Percentiles rank a stretch among this genome's conserved stretches.
Conservation (phyloP, 2,113 vertebrate species). For the Sturnira hondurensis region DNA sequence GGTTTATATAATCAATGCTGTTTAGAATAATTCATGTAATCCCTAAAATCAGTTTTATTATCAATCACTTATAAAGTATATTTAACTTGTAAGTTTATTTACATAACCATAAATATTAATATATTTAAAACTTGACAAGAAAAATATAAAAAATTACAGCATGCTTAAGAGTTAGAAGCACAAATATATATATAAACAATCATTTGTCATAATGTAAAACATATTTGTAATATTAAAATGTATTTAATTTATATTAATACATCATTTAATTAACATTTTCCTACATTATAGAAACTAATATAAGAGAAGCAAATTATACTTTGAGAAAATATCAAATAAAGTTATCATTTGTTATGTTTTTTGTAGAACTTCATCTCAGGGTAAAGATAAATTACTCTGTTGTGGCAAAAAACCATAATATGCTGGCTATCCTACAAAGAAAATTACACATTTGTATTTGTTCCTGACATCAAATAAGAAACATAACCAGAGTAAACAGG, state of each 20-base stretch:
- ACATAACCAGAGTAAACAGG: background rate
- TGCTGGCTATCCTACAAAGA: background rate
- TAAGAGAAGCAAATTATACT: background rate
- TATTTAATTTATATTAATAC: background rate
- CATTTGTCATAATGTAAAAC: background rate
- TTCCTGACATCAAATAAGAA: constrained; percentile 35
- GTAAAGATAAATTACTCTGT: background rate
- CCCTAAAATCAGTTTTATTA: background rate
- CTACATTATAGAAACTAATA: background rate
- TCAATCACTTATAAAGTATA: background rate
- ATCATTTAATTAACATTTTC: background rate
- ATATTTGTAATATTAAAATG: background rate
- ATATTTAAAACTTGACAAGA: background rate
- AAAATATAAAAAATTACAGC: background rate
- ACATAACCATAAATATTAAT: background rate
- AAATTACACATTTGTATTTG: constrained; percentile 27
- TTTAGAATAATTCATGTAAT: background rate
- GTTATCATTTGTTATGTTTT: background rate
- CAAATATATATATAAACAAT: background rate
- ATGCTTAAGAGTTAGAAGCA: background rate
- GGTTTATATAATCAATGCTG: background rate
- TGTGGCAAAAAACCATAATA: background rate
- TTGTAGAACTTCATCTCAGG: background rate
- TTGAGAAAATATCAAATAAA: background rate
- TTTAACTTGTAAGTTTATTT: background rate